Conservation (phyloP, 2,797 vertebrate genomes). For the Xerus rutilus region DNA sequence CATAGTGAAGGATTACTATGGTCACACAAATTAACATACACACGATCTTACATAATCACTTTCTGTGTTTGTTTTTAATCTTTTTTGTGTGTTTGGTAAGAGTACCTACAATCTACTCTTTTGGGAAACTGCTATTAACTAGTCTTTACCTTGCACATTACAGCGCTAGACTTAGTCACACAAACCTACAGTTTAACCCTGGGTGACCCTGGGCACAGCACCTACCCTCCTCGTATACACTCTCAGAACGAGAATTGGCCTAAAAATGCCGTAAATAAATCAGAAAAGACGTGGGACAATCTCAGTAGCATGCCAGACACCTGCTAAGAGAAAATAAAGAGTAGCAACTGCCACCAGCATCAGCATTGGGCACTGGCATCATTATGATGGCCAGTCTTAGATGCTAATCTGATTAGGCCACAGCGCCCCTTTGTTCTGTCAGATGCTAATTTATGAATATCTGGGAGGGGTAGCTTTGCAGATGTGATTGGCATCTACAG, state of each 20-base stretch:
- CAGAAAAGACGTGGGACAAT: background rate
- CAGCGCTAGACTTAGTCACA: background rate
- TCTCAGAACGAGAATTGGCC: background rate
- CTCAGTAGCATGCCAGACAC: background rate
- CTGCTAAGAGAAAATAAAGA: background rate
- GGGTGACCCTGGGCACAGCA: background rate
- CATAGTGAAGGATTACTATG: background rate
- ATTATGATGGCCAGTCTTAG: background rate
- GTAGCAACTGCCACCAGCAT: accelerated
- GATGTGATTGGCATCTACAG: background rate
- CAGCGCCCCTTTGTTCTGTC: background rate
- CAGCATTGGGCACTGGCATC: too few relatives aligned
- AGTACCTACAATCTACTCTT: background rate
- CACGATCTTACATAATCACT: background rate
- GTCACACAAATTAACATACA: background rate
- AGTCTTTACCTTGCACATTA: too few relatives aligned
- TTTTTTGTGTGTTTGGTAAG: background rate
- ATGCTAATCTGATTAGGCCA: background rate
- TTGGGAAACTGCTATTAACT: background rate
- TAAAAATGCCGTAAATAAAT: background rate
- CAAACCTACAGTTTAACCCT: background rate
- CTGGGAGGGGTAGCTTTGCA: background rate
- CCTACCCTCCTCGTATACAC: background rate
- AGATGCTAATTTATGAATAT: background rate
- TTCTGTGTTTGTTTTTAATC: background rate